Conservation (phyloP, 2,888 invertebrate species). For the Lasioglossum vierecki region DNA sequence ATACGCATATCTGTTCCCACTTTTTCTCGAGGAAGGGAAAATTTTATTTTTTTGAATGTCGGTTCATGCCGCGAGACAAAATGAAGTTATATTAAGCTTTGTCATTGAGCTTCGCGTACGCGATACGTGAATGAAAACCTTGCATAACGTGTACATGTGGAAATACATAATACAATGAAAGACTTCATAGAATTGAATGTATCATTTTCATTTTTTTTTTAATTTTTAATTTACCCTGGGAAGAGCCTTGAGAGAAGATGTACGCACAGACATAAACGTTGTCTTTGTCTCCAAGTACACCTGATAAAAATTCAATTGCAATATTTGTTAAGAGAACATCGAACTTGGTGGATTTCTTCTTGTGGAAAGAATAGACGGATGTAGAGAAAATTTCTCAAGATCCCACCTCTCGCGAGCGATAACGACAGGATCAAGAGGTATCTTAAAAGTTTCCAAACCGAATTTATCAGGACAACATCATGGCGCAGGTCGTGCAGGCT, state of each 20-base stretch:
- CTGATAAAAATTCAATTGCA: not conserved
- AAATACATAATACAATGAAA: not conserved
- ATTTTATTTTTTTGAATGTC: not conserved
- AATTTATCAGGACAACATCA: slow-evolving; percentile 37
- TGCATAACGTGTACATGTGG: not conserved
- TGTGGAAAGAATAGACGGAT: not conserved
- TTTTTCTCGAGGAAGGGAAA: not conserved
- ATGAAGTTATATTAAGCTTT: not conserved
- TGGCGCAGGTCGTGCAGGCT: slow-evolving; percentile 26
- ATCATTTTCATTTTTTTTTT: not conserved
- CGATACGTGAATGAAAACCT: not conserved
- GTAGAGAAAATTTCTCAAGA: slow-evolving; percentile 16
- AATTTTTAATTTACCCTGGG: not conserved
- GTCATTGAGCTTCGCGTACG: not conserved
- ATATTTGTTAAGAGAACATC: not conserved
- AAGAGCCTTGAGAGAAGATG: not conserved
- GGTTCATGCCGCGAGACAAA: not conserved
- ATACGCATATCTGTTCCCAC: too few species aligned
- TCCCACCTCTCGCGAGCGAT: slow-evolving; percentile 18
- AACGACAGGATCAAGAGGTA: slow-evolving; percentile 17
- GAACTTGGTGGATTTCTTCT: not conserved
- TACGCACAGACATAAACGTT: not conserved
- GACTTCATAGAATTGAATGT: not conserved
- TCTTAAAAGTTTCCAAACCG: slow-evolving; percentile 37
- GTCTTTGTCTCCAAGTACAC: not conserved